Conservation (phyloP, 2,797 vertebrate genomes). For the Schizopygopsis pylzovi region DNA sequence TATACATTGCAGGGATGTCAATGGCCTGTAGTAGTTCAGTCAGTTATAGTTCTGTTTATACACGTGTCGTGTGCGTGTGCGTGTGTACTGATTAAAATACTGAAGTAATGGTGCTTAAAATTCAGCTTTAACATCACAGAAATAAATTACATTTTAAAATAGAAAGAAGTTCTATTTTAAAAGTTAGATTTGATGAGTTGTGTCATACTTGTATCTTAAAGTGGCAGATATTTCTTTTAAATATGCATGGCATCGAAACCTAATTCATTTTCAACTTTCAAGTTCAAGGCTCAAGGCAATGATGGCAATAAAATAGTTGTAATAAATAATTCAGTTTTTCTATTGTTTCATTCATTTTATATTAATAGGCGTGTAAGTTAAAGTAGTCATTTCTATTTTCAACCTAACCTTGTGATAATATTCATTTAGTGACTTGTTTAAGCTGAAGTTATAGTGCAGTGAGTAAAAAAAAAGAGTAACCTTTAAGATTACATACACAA, state of each 20-base stretch:
- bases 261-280: neutral
- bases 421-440: neutral
- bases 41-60: neutral
- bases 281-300: neutral
- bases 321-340: neutral
- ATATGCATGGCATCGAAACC: neutral
- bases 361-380: neutral
- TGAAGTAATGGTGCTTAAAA: neutral
- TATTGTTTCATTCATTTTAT: neutral
- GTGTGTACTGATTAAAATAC: neutral
- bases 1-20: neutral
- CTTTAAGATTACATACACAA: neutral
- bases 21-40: neutral
- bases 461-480: too few relatives aligned
- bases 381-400: neutral
- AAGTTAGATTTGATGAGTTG: neutral
- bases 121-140: neutral
- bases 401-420: neutral
- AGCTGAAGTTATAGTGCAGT: neutral
- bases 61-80: neutral
- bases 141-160: neutral
- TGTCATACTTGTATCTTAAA: neutral
- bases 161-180: neutral
- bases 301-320: neutral
- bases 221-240: neutral